These are phyloP conservation scores for Microtus agrestis DNA, from an alignment of 2,797 vertebrate genomes.

Conservation along the genomic window DNA sequence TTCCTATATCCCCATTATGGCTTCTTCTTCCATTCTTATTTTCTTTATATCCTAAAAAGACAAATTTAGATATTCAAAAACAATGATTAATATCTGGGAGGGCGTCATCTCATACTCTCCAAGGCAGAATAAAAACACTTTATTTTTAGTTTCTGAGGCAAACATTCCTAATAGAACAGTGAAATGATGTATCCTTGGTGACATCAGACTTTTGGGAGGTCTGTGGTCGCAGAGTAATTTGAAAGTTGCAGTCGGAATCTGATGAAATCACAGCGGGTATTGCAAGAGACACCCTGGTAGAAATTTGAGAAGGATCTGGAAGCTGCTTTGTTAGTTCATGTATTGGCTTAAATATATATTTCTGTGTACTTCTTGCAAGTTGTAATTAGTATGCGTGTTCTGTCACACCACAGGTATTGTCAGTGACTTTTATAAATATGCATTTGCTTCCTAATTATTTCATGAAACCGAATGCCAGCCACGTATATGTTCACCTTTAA, in stretches of 20 bases:
- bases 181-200: slow-evolving; percentile 61
- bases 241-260: slow-evolving; percentile 69
- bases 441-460: slow-evolving; percentile 68
- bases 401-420: slow-evolving; percentile 46
- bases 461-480: slow-evolving; percentile 10
- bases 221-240: slow-evolving; percentile 52
- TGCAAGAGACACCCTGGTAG: slow-evolving; percentile 63
- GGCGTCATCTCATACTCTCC: slow-evolving; percentile 12
- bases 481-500: slow-evolving; percentile 28
- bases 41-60: slow-evolving; percentile 53
- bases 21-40: slow-evolving; percentile 49
- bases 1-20: background rate
- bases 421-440: slow-evolving; percentile 69
- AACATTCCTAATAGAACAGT: slow-evolving; percentile 45
- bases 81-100: slow-evolving; percentile 51
- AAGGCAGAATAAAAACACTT: slow-evolving; percentile 45
- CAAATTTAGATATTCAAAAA: slow-evolving; percentile 46
- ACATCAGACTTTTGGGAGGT: slow-evolving; percentile 74
- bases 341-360: slow-evolving; percentile 65
- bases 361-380: slow-evolving; percentile 7
- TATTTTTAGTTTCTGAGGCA: slow-evolving; percentile 67
- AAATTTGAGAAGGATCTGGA: slow-evolving; percentile 68
- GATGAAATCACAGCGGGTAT: slow-evolving; percentile 71
- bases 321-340: slow-evolving; percentile 43
- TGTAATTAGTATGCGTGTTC: slow-evolving; percentile 53